Evolutionary conservation across 2,113 vertebrate species (phyloP).

Genomic region (Clarias gariepinus): DNA sequence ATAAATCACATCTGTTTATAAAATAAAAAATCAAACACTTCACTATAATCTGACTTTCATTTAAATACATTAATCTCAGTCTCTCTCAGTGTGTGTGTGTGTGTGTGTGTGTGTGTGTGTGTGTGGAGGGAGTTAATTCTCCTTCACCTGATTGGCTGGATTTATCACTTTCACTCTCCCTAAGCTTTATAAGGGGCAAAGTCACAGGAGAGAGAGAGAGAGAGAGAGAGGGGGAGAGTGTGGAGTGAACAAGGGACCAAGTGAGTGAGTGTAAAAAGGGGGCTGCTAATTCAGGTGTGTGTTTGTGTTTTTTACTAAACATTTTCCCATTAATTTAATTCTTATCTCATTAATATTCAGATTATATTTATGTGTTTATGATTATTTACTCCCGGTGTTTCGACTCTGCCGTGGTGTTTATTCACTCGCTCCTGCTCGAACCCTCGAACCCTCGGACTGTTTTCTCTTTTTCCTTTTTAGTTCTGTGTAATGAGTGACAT

Average conservation of each 20-base stretch:
- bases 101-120: conserved; percentile 14
- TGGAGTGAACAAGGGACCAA: neutral
- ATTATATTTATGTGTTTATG: neutral
- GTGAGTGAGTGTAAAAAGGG: neutral
- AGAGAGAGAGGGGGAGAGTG: neutral
- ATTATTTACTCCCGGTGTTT: neutral
- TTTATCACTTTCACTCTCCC: conserved; percentile 19
- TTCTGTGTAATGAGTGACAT: neutral
- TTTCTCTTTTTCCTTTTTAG: neutral
- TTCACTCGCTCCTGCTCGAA: neutral
- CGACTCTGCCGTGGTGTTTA: too few relatives aligned
- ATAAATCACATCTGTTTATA: too few relatives aligned
- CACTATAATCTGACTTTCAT: too few relatives aligned
- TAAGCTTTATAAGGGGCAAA: conserved; percentile 39
- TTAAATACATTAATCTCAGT: neutral
- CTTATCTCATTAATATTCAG: neutral
- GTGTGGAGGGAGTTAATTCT: conserved; percentile 15
- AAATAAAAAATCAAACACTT: too few relatives aligned
- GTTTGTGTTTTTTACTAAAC: neutral
- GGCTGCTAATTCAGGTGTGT: neutral
- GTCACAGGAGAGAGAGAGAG: neutral
- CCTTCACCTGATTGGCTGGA: conserved; percentile 43
- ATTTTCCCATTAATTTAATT: neutral
- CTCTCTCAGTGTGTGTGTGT: neutral
- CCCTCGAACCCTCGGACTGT: too few relatives aligned